phyloP scores from a whole-genome alignment of 2,113 vertebrate genomes.

The Gorilla gorilla region DNA sequence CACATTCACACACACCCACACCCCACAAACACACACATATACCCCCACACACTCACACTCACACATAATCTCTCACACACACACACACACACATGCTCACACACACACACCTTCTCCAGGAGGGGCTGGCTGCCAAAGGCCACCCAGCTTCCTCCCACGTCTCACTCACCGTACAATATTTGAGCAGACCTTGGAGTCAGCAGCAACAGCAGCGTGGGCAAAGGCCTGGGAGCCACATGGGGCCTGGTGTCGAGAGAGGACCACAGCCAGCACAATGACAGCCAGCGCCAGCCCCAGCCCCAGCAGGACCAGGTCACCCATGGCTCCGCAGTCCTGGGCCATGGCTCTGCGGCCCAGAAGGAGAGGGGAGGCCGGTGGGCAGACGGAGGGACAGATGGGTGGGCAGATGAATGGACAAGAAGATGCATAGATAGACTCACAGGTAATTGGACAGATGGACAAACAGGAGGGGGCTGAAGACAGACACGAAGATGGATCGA shows the following conservation, averaged over 20 bases:
- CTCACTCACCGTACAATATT: conserved; percentile 75
- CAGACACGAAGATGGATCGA: too few species aligned
- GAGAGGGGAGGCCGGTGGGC: background rate
- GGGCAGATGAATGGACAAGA: background rate
- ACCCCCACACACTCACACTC: rapidly evolving
- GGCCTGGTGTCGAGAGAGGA: background rate
- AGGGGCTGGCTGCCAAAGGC: background rate
- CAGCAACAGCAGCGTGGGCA: background rate
- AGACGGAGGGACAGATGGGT: background rate
- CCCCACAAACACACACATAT: background rate
- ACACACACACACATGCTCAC: background rate
- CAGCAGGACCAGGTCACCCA: background rate
- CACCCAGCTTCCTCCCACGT: background rate
- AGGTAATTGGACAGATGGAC: too few species aligned
- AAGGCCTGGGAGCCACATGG: conserved; percentile 54
- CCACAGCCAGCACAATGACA: background rate
- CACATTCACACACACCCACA: too few species aligned
- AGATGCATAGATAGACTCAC: too few species aligned
- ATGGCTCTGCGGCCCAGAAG: background rate
- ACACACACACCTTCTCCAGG: background rate
- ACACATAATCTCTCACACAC: too few species aligned
- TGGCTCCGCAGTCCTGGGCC: conserved; percentile 2
- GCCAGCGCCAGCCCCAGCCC: conserved; percentile 55
- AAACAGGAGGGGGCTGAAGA: too few species aligned
- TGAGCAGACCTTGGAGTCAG: conserved; percentile 69